phyloP scores from a whole-genome alignment of 2,888 invertebrate species.

The Dione vanillae region DNA sequence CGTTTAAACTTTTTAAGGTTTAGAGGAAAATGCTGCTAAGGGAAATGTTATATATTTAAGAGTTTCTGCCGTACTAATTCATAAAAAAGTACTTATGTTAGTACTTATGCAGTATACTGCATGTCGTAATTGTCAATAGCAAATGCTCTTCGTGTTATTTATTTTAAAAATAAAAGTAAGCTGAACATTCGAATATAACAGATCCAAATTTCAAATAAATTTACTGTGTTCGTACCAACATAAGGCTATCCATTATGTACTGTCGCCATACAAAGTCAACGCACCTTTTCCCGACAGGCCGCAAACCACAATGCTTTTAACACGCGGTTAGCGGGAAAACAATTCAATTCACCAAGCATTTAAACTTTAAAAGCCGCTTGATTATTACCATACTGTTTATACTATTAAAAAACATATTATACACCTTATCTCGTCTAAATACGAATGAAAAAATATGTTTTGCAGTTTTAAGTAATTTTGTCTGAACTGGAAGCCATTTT shows the following conservation, averaged over 20 bases:
- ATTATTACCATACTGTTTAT: constrained; percentile 48
- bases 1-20: neutral
- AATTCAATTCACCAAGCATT: constrained; percentile 65
- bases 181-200: neutral
- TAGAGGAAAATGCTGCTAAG: neutral
- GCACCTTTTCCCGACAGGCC: constrained; percentile 50
- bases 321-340: constrained; percentile 53
- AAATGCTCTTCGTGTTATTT: too few species aligned
- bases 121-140: too few species aligned
- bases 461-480: constrained; percentile 6
- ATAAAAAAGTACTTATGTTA: too few species aligned
- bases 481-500: constrained; percentile 45
- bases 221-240: constrained; percentile 5
- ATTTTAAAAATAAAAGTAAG: too few species aligned
- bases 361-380: constrained; percentile 60
- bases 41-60: too few species aligned
- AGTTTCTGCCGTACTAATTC: too few species aligned
- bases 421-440: constrained; percentile 29
- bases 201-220: neutral
- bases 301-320: constrained; percentile 53
- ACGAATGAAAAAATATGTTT: neutral
- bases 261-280: constrained; percentile 47
- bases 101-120: too few species aligned
- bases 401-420: constrained; percentile 25
- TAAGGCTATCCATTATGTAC: constrained; percentile 32